These are phyloP conservation scores for Pecten maximus DNA, from an alignment of 2,888 invertebrate genomes.

Conservation along the genomic window DNA sequence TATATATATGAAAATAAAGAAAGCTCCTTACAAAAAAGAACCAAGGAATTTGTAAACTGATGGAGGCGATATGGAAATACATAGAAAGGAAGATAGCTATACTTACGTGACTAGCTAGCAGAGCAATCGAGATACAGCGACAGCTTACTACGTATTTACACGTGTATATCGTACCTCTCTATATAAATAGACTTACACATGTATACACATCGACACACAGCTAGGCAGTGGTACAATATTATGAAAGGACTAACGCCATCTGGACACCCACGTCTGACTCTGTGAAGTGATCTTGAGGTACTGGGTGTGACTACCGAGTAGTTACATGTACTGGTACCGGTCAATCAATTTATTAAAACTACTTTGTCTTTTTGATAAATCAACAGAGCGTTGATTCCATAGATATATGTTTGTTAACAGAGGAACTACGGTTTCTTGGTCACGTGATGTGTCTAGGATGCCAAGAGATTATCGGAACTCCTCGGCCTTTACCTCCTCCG, in stretches of 20 bases:
- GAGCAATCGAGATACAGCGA: neutral
- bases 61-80: too few species aligned
- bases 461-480: neutral
- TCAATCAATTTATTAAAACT: too few species aligned
- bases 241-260: neutral
- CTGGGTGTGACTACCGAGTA: neutral
- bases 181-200: neutral
- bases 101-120: neutral
- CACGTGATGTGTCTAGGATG: neutral
- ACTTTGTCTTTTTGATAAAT: neutral
- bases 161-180: too few species aligned
- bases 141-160: neutral
- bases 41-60: too few species aligned
- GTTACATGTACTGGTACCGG: too few species aligned
- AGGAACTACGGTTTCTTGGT: neutral
- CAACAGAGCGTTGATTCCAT: neutral
- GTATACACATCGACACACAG: neutral
- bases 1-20: too few species aligned
- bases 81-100: too few species aligned
- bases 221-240: neutral
- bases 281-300: neutral
- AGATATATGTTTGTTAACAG: neutral
- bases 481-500: neutral
- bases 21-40: too few species aligned
- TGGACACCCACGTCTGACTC: neutral